Base-by-base conservation (phyloP, 2,113 vertebrate species). In the Nothocercus nigrocapillus region DNA sequence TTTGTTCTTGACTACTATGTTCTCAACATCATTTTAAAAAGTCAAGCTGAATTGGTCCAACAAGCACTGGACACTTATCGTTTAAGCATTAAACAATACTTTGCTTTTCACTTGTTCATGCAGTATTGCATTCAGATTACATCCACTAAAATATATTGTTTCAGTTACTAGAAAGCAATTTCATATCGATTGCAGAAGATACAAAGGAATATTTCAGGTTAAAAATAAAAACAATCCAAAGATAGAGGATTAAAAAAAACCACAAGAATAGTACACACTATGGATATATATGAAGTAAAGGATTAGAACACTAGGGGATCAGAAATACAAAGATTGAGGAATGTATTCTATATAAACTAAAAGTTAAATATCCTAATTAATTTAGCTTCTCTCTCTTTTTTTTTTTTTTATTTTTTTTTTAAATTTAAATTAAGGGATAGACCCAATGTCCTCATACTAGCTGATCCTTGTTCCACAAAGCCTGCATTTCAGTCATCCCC, bases 131-230 rank as follows among this genome's bases (percentile, higher is more conserved):
- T 24, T 93, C 44, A 66, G 75, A 66, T 58, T 89, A 85, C 53
- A 47, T 9, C 15, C 22, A 25, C 14, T 83, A 62, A 28, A 79
- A 59, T 49, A 54, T 59, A 78, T 94, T 68, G 32, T 85, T 93
- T 89, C 70, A 69, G 47, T 79, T 93, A 91, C 76, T 53, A 73
- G 47, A 89, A 87, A 79, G 13, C 3, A 76, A 93, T 76, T 93
- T 88, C 25, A 10, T 69, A 69, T 62, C 38, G 28, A 82, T 73
- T 85, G 38, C 9, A 72, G 69, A 92, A 87, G 3, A 19, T 74
- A 62, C 24, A 68, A 82, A 69, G 4, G 38, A 73, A 72, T 47
- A 21, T 75, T 49, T 44, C n/a, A 82, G 28, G 16, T 42, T 24
- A 74, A 59, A 34, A 51, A 18, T 30, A 47, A 68, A 82, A 13